These are phyloP conservation scores for Lycocorax pyrrhopterus DNA, from an alignment of 2,113 vertebrate genomes.

Conservation along the genomic window DNA sequence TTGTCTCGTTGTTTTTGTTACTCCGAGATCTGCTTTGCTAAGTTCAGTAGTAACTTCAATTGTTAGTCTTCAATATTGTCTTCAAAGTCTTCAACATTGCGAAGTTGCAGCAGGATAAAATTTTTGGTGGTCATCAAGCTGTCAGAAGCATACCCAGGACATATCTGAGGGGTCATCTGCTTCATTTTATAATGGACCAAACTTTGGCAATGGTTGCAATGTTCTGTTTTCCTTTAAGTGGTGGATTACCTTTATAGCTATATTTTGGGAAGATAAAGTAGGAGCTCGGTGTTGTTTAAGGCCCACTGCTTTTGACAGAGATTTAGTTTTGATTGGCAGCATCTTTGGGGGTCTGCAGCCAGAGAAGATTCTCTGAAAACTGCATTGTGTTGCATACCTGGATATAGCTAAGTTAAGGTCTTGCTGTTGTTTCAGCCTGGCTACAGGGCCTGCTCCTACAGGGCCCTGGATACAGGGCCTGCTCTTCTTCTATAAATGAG, in stretches of 20 bases:
- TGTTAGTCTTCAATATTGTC: neutral
- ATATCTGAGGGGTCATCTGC: rapidly evolving
- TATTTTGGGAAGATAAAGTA: neutral
- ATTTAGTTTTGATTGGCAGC: neutral
- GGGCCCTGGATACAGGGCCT: neutral
- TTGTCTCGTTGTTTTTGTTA: neutral
- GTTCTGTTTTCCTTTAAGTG: neutral
- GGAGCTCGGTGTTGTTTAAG: neutral
- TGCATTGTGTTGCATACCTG: neutral
- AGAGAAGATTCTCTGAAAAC: neutral
- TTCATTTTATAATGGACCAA: neutral
- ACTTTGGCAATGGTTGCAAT: neutral
- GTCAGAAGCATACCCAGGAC: neutral
- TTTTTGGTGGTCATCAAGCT: neutral
- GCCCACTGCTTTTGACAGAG: neutral
- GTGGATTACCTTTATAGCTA: neutral
- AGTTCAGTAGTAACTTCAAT: neutral
- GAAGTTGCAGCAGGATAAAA: neutral
- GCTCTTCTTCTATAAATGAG: neutral
- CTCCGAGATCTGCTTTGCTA: neutral
- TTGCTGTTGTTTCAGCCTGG: neutral
- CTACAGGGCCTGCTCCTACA: neutral
- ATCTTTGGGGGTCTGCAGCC: neutral
- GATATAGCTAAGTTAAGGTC: rapidly evolving
- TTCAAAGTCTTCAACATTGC: rapidly evolving